phyloP scores from a whole-genome alignment of 2,888 invertebrate species.

The Pammene fasciana region DNA sequence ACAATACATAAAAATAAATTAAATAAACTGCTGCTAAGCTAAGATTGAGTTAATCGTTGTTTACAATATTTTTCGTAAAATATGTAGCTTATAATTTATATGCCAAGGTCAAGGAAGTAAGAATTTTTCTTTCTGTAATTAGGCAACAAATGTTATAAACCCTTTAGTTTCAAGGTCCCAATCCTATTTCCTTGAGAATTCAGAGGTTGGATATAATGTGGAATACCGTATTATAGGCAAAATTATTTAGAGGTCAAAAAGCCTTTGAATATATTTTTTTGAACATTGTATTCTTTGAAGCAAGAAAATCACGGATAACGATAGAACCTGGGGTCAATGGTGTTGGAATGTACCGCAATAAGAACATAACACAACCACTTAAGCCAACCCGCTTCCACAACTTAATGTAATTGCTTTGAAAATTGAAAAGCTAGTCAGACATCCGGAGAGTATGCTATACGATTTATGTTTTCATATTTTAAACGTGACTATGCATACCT shows the following conservation, averaged over 20 bases:
- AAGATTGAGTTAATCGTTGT: too few relatives aligned
- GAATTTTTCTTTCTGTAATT: too few relatives aligned
- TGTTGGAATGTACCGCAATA: neutral
- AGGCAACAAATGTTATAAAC: neutral
- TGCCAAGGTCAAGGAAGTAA: constrained; percentile 3
- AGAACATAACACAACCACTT: constrained; percentile 2
- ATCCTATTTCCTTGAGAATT: neutral
- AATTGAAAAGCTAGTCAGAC: constrained; percentile 35
- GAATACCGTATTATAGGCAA: neutral
- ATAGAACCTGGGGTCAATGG: neutral
- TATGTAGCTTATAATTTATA: neutral
- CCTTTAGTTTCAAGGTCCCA: neutral
- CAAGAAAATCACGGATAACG: neutral
- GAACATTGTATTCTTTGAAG: neutral
- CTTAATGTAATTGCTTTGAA: constrained; percentile 32
- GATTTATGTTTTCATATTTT: constrained; percentile 39
- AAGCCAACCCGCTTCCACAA: constrained; percentile 14
- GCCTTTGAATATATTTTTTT: neutral
- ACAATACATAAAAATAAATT: too few relatives aligned
- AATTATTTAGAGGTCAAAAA: neutral
- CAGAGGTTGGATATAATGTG: neutral
- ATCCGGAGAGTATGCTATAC: constrained; percentile 34
- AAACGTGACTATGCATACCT: constrained; percentile 81
- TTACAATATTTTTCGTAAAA: too few relatives aligned
- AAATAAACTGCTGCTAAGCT: too few relatives aligned